phyloP scores from a whole-genome alignment of 1,140 invertebrate species.

The Melanaphis sacchari region DNA sequence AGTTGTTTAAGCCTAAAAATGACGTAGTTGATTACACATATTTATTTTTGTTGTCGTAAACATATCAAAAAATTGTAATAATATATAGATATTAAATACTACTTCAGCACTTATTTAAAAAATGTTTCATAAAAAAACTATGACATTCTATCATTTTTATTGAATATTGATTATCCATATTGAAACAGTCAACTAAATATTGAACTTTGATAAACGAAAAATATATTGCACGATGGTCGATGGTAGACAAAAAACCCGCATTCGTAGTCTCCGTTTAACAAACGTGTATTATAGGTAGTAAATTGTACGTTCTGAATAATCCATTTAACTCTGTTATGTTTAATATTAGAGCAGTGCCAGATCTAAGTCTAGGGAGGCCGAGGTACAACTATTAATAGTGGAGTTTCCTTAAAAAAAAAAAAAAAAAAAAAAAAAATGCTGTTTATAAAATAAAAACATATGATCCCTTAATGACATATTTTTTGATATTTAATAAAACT shows the following conservation, averaged over 20 bases:
- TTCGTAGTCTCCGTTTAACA: background rate
- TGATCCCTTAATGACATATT: too few species aligned
- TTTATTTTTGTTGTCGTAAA: background rate
- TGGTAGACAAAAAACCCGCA: too few species aligned
- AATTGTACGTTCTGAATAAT: background rate
- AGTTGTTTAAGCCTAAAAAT: background rate
- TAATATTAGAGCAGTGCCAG: background rate
- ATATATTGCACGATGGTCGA: too few species aligned
- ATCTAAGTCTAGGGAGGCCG: too few species aligned
- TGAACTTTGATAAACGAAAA: too few species aligned
- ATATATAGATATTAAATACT: background rate
- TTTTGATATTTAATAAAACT: too few species aligned
- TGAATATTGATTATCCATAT: background rate
- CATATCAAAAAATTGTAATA: background rate
- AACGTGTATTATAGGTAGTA: background rate
- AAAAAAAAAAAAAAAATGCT: too few species aligned
- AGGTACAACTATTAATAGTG: too few species aligned
- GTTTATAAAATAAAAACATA: too few species aligned
- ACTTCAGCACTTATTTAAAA: background rate
- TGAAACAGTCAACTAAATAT: too few species aligned
- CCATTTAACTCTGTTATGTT: background rate
- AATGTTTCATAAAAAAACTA: background rate
- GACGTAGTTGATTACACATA: background rate
- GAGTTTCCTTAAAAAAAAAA: too few species aligned
- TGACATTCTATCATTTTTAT: background rate